Base-by-base conservation (phyloP, 2,113 vertebrate species). In the Pachypanchax playfairii region DNA sequence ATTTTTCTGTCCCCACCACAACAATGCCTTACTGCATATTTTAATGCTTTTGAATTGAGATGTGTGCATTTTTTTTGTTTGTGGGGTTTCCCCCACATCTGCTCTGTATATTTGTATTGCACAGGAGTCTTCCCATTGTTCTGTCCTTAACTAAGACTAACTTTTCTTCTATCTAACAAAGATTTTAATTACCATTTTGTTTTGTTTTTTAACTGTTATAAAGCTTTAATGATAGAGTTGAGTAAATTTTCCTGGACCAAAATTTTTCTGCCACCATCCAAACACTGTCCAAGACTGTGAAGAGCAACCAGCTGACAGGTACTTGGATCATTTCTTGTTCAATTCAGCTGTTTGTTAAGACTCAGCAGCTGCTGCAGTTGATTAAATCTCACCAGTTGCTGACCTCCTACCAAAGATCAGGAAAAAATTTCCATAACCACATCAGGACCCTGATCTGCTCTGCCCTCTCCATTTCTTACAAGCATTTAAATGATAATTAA, bases 401-500 rank as follows among this genome's bases (percentile, higher is more conserved):
- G 79, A 85, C 80, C 83, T 73, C 38, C 66, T 62, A 22, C 60
- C 65, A 70, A 50, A 77, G 79, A 73, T 85, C 55, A 44, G n/a
- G 8, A 33, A n/a, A 35, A 52, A 74, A 76, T 77, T 68, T 77
- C 60, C 54, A 65, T 61, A 53, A 63, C 77, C 49, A 50, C 59
- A 41, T 43, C 68, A 57, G 61, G 61, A 70, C 61, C 69, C 69
- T 67, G 66, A 85, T 75, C 66, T 82, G 58, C 70, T 60, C 68
- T 56, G 63, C 60, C 57, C 65, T 71, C 51, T 80, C 15, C 67
- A 79, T 64, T 76, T 73, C 87, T 76, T 43, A 86, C 80, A 85
- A 87, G 82, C 79, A 91, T 91, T 92, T 91, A 90, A 91, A 92
- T 92, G 88, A 86, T 87, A 91, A 92, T 92, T 90, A 90, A 88